Conservation (phyloP, 1,140 invertebrate species). For the Portunus trituberculatus region DNA sequence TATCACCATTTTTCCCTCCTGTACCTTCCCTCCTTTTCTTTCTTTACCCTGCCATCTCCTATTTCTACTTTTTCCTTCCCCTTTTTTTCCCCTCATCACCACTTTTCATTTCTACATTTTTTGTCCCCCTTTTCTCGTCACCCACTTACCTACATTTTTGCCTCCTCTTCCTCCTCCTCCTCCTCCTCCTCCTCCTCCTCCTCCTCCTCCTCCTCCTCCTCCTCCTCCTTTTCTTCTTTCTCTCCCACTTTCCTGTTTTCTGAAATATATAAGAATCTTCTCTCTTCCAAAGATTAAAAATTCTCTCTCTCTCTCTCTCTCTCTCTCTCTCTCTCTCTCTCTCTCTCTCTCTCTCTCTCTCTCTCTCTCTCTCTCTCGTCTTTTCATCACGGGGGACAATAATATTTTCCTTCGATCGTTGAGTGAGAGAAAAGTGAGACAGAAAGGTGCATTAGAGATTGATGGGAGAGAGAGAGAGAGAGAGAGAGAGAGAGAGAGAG, state of each 20-base stretch:
- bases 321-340: not conserved
- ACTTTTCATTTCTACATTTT: not conserved
- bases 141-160: not conserved
- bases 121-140: no score
- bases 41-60: not conserved
- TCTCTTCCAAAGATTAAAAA: not conserved
- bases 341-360: constrained; percentile 31
- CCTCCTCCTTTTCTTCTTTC: no score
- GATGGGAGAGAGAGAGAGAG: constrained; percentile 41
- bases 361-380: not conserved
- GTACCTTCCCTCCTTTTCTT: not conserved
- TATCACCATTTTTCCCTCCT: not conserved
- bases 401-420: not conserved
- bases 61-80: not conserved
- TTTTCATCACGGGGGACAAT: not conserved
- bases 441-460: not conserved
- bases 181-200: not conserved
- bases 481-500: constrained; percentile 47
- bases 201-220: not conserved
- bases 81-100: not conserved
- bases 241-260: not conserved
- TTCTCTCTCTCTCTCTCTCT: not conserved
- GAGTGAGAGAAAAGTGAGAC: not conserved
- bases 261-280: not conserved
- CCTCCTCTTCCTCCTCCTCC: not conserved